phyloP scores from a whole-genome alignment of 2,888 invertebrate genomes.

The Steinernema carpocapsae region DNA sequence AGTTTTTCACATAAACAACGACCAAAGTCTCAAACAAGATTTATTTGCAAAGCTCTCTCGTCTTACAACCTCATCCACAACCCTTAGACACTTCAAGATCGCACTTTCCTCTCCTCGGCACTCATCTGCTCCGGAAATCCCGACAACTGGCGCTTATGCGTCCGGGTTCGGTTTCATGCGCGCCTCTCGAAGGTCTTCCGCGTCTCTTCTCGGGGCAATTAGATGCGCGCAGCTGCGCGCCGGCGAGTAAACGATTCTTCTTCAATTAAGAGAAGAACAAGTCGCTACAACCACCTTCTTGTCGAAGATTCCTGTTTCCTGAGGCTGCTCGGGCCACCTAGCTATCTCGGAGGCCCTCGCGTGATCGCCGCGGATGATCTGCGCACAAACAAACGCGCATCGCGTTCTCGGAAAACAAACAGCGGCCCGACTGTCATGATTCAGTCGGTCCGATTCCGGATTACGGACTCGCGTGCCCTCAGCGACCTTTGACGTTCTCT shows the following conservation, averaged over 20 bases:
- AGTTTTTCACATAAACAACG: too few species aligned
- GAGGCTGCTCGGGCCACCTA: not conserved
- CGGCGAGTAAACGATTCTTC: not conserved
- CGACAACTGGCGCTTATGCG: not conserved
- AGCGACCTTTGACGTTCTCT: not conserved
- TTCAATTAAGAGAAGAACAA: conserved; percentile 20
- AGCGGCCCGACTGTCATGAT: conserved; percentile 5
- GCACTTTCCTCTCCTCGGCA: too few species aligned
- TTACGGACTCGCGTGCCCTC: not conserved
- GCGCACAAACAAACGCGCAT: not conserved
- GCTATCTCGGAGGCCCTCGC: not conserved
- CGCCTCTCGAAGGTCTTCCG: conserved; percentile 6
- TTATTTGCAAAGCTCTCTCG: too few species aligned
- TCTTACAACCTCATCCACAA: too few species aligned
- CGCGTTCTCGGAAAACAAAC: conserved; percentile 20
- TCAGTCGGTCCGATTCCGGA: not conserved
- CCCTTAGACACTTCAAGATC: too few species aligned
- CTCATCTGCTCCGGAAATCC: not conserved
- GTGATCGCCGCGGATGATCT: conserved; percentile 21
- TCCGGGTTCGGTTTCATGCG: conserved; percentile 12
- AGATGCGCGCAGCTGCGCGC: conserved; percentile 15
- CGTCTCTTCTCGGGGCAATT: conserved; percentile 1
- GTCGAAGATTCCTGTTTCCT: conserved; percentile 8
- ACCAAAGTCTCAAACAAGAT: too few species aligned
- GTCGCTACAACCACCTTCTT: conserved; percentile 11